phyloP scores from a whole-genome alignment of 2,113 vertebrate genomes.

The Leuciscus idus region DNA sequence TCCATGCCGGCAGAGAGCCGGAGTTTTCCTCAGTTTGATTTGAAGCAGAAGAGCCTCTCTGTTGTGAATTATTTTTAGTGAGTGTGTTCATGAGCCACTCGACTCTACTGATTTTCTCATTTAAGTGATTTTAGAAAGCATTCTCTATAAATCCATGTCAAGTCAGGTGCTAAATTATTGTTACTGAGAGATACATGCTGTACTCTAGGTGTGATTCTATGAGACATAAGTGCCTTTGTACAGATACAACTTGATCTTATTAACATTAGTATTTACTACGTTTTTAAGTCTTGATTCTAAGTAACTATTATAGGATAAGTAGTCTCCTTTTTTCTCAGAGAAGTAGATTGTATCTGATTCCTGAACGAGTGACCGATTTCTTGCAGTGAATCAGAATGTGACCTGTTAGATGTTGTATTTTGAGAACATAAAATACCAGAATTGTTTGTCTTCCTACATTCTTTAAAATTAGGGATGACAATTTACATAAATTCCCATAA shows the following conservation, averaged over 20 bases:
- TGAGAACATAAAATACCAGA: too few relatives aligned
- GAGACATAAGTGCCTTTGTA: background rate
- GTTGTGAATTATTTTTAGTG: background rate
- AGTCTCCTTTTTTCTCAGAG: too few relatives aligned
- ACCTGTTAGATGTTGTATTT: too few relatives aligned
- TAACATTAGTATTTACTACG: background rate
- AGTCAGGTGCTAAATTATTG: background rate
- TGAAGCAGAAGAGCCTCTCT: slow-evolving; percentile 34
- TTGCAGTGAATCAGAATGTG: too few relatives aligned
- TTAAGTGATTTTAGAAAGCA: background rate
- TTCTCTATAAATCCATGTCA: background rate
- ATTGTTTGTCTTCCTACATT: too few relatives aligned
- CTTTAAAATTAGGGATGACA: too few relatives aligned
- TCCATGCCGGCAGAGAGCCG: slow-evolving; percentile 35
- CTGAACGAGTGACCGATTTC: too few relatives aligned
- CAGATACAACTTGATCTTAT: background rate
- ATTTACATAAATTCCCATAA: too few relatives aligned
- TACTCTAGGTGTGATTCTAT: background rate
- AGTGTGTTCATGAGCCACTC: slow-evolving; percentile 16
- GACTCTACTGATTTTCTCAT: background rate
- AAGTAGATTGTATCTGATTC: too few relatives aligned
- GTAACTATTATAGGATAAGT: background rate
- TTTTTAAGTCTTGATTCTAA: background rate
- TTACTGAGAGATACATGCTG: background rate
- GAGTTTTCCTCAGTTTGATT: slow-evolving; percentile 37